phyloP scores from a whole-genome alignment of 35 echinoderm and acorn worm species.

The Anneissia japonica region DNA sequence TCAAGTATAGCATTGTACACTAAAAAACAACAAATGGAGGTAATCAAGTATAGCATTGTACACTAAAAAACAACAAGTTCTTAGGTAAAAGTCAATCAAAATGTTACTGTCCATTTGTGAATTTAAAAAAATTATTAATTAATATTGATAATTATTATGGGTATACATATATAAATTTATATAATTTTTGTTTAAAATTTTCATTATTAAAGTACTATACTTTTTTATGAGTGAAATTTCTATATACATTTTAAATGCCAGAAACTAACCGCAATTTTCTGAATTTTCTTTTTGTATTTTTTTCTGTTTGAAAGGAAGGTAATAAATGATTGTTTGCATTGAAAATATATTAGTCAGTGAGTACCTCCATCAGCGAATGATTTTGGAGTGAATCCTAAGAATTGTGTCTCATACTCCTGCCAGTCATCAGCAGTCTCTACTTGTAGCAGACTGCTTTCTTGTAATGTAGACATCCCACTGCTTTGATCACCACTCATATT shows the following conservation, averaged over 20 bases:
- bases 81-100: background rate
- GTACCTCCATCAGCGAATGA: conserved; percentile 94
- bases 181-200: too few species aligned
- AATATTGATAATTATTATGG: too few species aligned
- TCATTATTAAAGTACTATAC: too few species aligned
- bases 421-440: conserved; percentile 16
- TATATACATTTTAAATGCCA: too few species aligned
- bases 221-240: too few species aligned
- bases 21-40: conserved; percentile 27
- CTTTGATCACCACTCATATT: background rate
- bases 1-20: conserved; percentile 92
- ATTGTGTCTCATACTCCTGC: conserved; percentile 94
- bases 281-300: too few species aligned
- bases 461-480: background rate
- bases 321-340: too few species aligned
- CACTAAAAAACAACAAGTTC: conserved; percentile 38
- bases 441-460: background rate
- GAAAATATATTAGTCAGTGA: too few species aligned
- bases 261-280: too few species aligned
- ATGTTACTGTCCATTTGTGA: background rate
- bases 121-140: background rate
- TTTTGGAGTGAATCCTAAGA: conserved; percentile 96
- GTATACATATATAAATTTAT: too few species aligned
- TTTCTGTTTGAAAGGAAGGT: too few species aligned
- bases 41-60: conserved; percentile 94